phyloP scores from a whole-genome alignment of 2,113 vertebrate genomes.

The Tragelaphus scriptus region DNA sequence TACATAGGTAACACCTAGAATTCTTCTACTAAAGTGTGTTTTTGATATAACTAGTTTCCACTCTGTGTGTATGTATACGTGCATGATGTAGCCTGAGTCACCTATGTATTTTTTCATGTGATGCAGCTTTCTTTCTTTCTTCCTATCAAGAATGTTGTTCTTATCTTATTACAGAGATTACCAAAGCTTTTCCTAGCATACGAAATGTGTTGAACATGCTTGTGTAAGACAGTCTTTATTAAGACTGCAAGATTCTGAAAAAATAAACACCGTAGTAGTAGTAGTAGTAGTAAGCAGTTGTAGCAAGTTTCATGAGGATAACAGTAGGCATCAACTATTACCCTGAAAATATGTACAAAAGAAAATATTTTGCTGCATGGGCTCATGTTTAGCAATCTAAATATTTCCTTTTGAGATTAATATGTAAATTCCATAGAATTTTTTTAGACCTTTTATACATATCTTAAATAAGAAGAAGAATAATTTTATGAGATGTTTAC shows the following conservation, averaged over 20 bases:
- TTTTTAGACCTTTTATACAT: not conserved
- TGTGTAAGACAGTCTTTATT: constrained; percentile 15
- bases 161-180: constrained; percentile 4
- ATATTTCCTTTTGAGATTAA: constrained; percentile 10
- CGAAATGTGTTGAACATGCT: constrained; percentile 5
- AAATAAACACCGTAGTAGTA: not conserved
- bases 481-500: not conserved
- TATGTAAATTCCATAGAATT: not conserved
- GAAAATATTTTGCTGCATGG: not conserved
- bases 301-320: not conserved
- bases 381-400: not conserved
- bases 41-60: not conserved
- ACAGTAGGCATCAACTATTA: not conserved
- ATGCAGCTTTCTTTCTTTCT: not conserved
- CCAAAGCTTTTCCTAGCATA: not conserved
- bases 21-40: not conserved
- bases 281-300: not conserved
- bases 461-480: not conserved
- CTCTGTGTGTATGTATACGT: not conserved
- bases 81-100: not conserved
- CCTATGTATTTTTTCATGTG: not conserved
- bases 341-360: not conserved
- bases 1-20: not conserved
- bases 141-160: not conserved
- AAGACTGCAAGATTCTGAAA: not conserved